A percentile compares a stretch with the other conserved stretches of the same genome.
Conservation (phyloP, 2,888 invertebrate species). For the Eristalis pertinax region DNA sequence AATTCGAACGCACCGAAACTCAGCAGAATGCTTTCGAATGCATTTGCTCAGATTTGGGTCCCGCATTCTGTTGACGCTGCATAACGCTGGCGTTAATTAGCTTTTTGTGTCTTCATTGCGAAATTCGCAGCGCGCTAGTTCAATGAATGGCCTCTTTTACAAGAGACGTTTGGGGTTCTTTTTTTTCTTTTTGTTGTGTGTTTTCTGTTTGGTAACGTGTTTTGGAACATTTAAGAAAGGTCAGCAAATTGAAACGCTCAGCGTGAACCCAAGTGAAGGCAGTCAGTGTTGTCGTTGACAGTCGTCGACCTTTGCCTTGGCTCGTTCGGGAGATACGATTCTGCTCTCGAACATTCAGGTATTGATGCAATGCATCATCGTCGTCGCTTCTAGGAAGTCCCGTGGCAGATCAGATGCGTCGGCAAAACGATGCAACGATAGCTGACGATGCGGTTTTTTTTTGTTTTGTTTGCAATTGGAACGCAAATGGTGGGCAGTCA, state of each 20-base stretch:
- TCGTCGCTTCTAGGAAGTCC: not conserved
- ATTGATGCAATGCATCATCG: not conserved
- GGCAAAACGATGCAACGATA: not conserved
- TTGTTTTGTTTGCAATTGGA: not conserved
- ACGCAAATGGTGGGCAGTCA: not conserved
- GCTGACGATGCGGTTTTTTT: not conserved
- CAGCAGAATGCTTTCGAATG: conserved; percentile 54
- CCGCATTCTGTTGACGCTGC: conserved; percentile 49
- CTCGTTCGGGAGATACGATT: conserved; percentile 10
- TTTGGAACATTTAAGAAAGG: conserved; percentile 29
- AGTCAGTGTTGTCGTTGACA: conserved; percentile 26
- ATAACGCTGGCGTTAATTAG: conserved; percentile 30
- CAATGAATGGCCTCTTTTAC: conserved; percentile 65
- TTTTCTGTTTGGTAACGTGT: not conserved
- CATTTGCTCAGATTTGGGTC: conserved; percentile 45
- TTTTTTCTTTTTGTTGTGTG: not conserved
- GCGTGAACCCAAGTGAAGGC: conserved; percentile 34
- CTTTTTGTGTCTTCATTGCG: conserved; percentile 52
- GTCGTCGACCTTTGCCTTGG: conserved; percentile 67
- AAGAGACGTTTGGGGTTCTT: not conserved
- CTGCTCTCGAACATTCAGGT: not conserved
- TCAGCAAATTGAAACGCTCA: not conserved
- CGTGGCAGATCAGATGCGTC: not conserved
- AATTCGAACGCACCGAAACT: conserved; percentile 41
- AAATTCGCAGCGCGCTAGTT: conserved; percentile 46